A percentile compares a stretch with the other conserved stretches of the same genome.
phyloP scores from a whole-genome alignment of 2,113 vertebrate species.

The Ophthalmolycus amberensis region DNA sequence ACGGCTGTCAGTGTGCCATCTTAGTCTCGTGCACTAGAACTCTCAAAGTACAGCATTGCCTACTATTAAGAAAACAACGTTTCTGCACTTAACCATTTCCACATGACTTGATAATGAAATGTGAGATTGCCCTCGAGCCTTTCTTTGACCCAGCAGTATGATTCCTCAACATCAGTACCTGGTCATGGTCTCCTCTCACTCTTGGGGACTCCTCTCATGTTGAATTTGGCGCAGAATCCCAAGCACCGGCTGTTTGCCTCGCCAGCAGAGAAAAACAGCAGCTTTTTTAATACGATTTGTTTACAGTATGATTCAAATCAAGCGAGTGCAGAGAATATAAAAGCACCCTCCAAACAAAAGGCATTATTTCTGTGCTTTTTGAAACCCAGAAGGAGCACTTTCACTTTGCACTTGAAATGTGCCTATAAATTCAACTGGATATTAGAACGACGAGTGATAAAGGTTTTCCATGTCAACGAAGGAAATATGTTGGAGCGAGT shows the following conservation, averaged over 20 bases:
- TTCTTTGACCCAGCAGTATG: background rate
- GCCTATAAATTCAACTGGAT: background rate
- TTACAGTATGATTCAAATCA: constrained; percentile 24
- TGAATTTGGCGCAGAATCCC: constrained; percentile 20
- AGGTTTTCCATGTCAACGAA: background rate
- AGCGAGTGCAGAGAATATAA: constrained; percentile 11
- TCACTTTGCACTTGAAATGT: constrained; percentile 38
- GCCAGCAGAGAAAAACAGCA: background rate
- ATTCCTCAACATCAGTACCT: background rate
- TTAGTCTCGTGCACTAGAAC: background rate
- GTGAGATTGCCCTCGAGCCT: background rate
- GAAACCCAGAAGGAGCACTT: constrained; percentile 15
- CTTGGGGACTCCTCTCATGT: background rate
- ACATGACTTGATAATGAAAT: background rate
- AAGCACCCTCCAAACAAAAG: constrained; percentile 10
- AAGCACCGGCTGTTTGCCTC: constrained; percentile 5
- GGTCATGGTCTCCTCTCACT: background rate
- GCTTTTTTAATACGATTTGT: background rate
- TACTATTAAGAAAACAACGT: background rate
- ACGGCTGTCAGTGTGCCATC: background rate
- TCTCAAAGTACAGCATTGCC: background rate
- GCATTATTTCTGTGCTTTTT: constrained; percentile 22
- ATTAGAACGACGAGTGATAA: background rate
- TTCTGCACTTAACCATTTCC: background rate
- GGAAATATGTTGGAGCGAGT: background rate